A percentile compares a stretch with the other conserved stretches of the same genome.
These are phyloP conservation scores for Opisthocomus hoazin DNA, from an alignment of 2,113 vertebrate species.

Conservation along the genomic window DNA sequence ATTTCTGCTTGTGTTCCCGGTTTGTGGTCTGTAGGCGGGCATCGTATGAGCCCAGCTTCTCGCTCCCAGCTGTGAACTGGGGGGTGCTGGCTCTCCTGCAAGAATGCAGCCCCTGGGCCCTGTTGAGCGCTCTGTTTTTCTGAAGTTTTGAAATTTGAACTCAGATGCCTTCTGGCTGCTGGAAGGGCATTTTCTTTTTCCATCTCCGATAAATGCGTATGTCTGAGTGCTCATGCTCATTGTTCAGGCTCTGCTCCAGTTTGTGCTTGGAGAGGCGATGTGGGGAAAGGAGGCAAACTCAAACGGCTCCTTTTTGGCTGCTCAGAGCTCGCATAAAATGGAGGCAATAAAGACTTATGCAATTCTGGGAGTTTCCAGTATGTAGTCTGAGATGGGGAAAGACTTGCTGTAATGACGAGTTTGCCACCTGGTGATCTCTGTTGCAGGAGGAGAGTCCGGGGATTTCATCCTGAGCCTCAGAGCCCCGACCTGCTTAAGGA, in stretches of 20 bases:
- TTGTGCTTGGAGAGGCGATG: not conserved
- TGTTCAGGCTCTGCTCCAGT: not conserved
- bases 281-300: not conserved
- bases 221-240: not conserved
- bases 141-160: slow-evolving; percentile 11
- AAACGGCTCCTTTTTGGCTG: not conserved
- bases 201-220: not conserved
- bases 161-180: not conserved
- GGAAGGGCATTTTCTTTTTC: not conserved
- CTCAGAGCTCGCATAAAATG: not conserved
- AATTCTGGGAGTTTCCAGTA: not conserved
- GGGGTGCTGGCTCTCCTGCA: not conserved
- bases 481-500: not conserved
- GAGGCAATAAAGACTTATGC: not conserved
- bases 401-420: not conserved
- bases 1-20: not conserved
- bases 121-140: not conserved
- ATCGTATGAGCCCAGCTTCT: not conserved
- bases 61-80: not conserved
- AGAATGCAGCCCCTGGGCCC: not conserved
- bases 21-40: not conserved
- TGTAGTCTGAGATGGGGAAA: not conserved
- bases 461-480: not conserved
- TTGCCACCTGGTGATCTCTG: not conserved
- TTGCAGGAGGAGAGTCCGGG: not conserved